These are phyloP conservation scores for Alexandromys fortis DNA, from an alignment of 2,113 vertebrate species.

Conservation along the genomic window DNA sequence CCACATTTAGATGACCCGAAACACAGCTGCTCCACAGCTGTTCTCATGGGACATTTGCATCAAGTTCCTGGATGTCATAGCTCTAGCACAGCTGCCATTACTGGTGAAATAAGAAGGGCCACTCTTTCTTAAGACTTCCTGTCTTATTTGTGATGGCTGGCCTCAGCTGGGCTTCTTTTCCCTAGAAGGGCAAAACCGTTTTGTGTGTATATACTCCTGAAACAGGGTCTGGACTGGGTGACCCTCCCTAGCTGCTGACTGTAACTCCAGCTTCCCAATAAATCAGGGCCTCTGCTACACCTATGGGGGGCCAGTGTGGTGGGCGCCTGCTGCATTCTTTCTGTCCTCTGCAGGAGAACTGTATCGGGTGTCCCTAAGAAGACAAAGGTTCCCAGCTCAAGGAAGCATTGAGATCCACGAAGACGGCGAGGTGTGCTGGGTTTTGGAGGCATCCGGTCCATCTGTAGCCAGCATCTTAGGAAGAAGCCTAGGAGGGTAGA, in stretches of 20 bases:
- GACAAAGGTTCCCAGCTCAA: conserved; percentile 90
- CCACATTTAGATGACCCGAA: not conserved
- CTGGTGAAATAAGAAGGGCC: not conserved
- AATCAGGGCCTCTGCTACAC: not conserved
- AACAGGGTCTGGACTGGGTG: not conserved
- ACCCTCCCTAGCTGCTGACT: not conserved
- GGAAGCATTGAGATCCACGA: conserved; percentile 94
- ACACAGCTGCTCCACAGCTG: not conserved
- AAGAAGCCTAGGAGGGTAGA: not conserved
- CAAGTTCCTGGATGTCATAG: not conserved
- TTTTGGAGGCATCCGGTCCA: not conserved
- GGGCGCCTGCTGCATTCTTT: not conserved
- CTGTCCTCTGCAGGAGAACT: conserved; percentile 85
- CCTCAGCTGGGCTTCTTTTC: not conserved
- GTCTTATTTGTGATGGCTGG: not conserved
- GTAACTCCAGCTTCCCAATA: fast-evolving
- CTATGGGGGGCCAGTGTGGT: not conserved
- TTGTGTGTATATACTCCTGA: not conserved
- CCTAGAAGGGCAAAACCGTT: not conserved
- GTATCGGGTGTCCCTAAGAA: conserved; percentile 88
- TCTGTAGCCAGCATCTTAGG: not conserved
- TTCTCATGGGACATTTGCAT: not conserved
- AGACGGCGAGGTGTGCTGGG: conserved; percentile 90
- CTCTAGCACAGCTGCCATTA: fast-evolving
- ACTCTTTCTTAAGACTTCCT: not conserved